These are phyloP conservation scores for Parnassius smintheus DNA, from an alignment of 2,888 invertebrate species.

Conservation along the genomic window DNA sequence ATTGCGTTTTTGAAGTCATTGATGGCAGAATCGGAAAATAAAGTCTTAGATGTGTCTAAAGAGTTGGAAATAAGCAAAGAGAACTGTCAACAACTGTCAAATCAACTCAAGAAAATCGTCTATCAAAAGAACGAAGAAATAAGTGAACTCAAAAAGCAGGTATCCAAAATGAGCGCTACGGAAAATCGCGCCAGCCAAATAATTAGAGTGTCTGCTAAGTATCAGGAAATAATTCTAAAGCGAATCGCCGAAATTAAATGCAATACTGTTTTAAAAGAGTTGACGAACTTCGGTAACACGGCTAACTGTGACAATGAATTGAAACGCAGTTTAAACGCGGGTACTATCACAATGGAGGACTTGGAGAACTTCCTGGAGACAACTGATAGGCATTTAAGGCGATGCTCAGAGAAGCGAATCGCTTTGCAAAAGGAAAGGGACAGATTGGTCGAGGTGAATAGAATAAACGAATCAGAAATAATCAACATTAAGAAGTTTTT, in stretches of 20 bases:
- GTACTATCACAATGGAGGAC: conserved; percentile 69
- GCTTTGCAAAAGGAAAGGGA: conserved; percentile 66
- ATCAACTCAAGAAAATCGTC: conserved; percentile 67
- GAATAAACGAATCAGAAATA: conserved; percentile 68
- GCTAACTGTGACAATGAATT: conserved; percentile 56
- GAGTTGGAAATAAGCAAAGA: conserved; percentile 64
- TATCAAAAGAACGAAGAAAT: conserved; percentile 72
- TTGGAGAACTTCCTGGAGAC: conserved; percentile 73
- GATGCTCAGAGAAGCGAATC: conserved; percentile 64
- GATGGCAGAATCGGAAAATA: conserved; percentile 68
- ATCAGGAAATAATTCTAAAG: conserved; percentile 70
- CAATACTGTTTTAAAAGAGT: conserved; percentile 65
- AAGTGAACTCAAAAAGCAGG: conserved; percentile 64
- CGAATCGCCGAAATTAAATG: conserved; percentile 71
- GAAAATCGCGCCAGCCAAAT: conserved; percentile 70
- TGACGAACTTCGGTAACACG: conserved; percentile 66
- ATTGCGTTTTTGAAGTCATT: conserved; percentile 61
- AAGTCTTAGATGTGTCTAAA: conserved; percentile 61
- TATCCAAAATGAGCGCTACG: conserved; percentile 62
- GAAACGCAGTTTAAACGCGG: conserved; percentile 55
- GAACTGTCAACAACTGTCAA: conserved; percentile 62
- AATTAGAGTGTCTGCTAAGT: conserved; percentile 71
- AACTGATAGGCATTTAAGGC: conserved; percentile 63
- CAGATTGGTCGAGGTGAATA: conserved; percentile 61
- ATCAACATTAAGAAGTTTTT: conserved; percentile 66